A percentile compares a stretch with the other conserved stretches of the same genome.
Evolutionary conservation across 2,888 invertebrate species (phyloP).

Genomic region (Dendrolimus houi): DNA sequence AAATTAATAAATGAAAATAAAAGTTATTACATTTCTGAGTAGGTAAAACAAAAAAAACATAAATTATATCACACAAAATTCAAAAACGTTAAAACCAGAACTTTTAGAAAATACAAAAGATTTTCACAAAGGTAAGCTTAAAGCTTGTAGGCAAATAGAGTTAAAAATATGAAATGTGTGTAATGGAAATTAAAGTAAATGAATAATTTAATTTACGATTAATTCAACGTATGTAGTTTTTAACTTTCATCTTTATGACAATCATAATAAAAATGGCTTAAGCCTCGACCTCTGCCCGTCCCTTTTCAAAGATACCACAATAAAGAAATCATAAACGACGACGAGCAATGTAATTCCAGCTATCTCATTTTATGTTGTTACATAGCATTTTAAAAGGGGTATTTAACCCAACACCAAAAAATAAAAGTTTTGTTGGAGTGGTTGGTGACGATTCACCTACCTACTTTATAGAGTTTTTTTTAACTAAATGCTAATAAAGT

Average conservation of each 20-base stretch:
- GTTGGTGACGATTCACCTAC: too few species aligned
- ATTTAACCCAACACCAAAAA: too few species aligned
- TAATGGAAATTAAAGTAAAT: not conserved
- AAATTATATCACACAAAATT: too few species aligned
- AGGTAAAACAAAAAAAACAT: too few species aligned
- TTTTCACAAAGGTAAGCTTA: not conserved
- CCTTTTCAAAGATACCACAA: not conserved
- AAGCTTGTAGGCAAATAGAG: not conserved
- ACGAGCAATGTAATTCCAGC: not conserved
- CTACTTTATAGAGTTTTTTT: too few species aligned
- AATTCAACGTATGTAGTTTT: conserved; percentile 8
- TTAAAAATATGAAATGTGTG: too few species aligned
- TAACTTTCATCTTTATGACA: not conserved
- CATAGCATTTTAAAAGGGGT: too few species aligned
- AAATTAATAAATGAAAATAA: too few species aligned
- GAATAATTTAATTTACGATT: not conserved
- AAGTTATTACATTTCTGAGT: too few species aligned
- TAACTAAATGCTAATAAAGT: too few species aligned
- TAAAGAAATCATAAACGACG: not conserved
- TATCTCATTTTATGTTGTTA: not conserved
- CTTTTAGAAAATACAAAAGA: not conserved
- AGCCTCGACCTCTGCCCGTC: not conserved
- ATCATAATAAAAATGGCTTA: not conserved
- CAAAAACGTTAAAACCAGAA: not conserved
- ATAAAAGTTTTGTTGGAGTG: too few species aligned